Evolutionary conservation across 2,113 vertebrate genomes (phyloP), one percentile per base, ranked within the genome.

Genomic region (Myotis yumanensis): DNA sequence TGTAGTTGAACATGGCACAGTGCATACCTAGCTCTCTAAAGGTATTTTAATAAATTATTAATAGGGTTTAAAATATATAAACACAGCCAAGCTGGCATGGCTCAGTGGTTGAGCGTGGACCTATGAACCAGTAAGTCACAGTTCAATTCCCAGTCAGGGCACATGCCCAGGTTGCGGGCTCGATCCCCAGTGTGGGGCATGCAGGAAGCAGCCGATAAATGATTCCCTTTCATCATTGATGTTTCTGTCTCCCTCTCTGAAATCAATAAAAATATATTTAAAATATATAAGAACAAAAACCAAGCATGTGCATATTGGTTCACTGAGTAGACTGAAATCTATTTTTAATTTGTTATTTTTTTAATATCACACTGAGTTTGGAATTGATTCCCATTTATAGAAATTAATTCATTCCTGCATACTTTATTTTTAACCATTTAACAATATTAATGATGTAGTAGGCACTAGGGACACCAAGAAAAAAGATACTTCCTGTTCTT

Each of bases 21-120:
- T 43, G 40, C 12, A 48, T 46, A 77, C 15, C 12, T 72, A 89
- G 30, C 25, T 54, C 59, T 80, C 64, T 80, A 76, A 84, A 71
- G n/a, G 25, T 73, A 68, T 35, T 83, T 93, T 90, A 54, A 52
- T 86, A 73, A 79, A 51, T 72, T 90, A 37, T 86, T 93, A 81
- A 18, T 87, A 79, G n/a, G 12, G 22, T 40, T 97, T 93, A 76
- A 94, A 83, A 76, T 90, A 79, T 20, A 17, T 73, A 73, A 69
- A 48, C 69, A 87, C 64, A 32, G 30, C 30, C 64, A 32, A 30
- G 30, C 14, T 66, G 64, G 30, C 15, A 4, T 66, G 28, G 14
- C 64, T 32, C 30, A 66, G 14, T 32, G 59, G 30, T 15, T 66
- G 59, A 62, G 11, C 59, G 11, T 62, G 25, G 11, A 62, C 59